Evolutionary conservation across 2,888 invertebrate genomes (phyloP), one percentile per base, ranked within the genome.

Genomic region (Sesia apiformis): DNA sequence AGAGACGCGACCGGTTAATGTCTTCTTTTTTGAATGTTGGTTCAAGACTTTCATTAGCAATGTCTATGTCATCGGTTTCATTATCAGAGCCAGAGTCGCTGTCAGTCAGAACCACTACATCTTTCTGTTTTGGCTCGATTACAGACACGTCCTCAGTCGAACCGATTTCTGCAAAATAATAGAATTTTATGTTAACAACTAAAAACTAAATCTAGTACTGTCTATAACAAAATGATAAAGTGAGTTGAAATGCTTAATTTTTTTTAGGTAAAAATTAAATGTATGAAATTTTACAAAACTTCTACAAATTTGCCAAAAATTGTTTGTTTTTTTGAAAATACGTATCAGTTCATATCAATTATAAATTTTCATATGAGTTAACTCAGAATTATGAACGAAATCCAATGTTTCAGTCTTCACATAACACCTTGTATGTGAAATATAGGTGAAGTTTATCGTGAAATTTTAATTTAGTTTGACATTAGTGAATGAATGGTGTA

Each of bases 31-130:
- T 80, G 55, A 87, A 81, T 0, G 72, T 67, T 0, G 87, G 86
- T 60, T 86, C 86, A 3, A 87, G 66, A 43, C 84, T 84, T 52
- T 85, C 78, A 41, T 83, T 84, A 49, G 68, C 69, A 0, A 72
- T 65, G 53, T 80, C 80, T 4, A 70, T 7, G 42, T 42, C 42
- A 42, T 42, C 42, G 42, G 5, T 42, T 7, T 42, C 42, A 23
- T 23, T 23, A 23, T 23, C 23, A 42, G 5, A 7, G 42, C 7
- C 1, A 7, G 5, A 6, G 5, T 42, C 42, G 7, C 42, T 42
- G 42, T 5, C 42, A 6, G 7, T 42, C 42, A 7, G 5, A 6
- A 42, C 7, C 42, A 42, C 42, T 5, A 6, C 42, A 42, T 5
- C 42, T 6, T 42, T 42, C 5, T 23, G 23, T 23, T 23, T 23